Evolutionary conservation across 2,797 vertebrate genomes (phyloP).

Genomic region (Discoglossus pictus): DNA sequence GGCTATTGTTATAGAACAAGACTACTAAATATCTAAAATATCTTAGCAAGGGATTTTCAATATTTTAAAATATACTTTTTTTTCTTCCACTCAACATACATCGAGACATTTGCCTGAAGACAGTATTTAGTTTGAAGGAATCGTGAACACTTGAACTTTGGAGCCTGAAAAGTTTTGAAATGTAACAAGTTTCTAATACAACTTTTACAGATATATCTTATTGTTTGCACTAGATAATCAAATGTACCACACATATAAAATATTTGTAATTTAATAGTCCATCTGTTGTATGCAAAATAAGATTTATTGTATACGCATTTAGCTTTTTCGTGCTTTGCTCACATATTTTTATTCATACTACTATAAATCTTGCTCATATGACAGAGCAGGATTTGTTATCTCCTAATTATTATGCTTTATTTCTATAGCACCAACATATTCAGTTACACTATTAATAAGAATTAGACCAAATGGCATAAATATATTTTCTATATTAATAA

Average conservation of each 20-base stretch:
- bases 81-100: constrained; percentile 23
- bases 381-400: too few relatives aligned
- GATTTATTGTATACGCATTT: too few relatives aligned
- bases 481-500: too few relatives aligned
- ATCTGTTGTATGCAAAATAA: too few relatives aligned
- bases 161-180: constrained; percentile 29
- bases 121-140: constrained; percentile 28
- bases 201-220: neutral
- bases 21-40: constrained; percentile 38
- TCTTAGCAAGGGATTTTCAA: constrained; percentile 41
- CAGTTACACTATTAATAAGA: too few relatives aligned
- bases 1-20: constrained; percentile 44
- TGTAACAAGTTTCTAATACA: constrained; percentile 10
- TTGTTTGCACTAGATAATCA: neutral
- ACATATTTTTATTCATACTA: too few relatives aligned
- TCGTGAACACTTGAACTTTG: neutral
- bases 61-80: constrained; percentile 46
- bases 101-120: constrained; percentile 27
- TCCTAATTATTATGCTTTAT: too few relatives aligned
- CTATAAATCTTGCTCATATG: too few relatives aligned
- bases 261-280: too few relatives aligned
- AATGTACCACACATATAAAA: neutral
- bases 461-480: too few relatives aligned
- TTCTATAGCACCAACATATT: too few relatives aligned
- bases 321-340: too few relatives aligned